Evolutionary conservation across 2,888 invertebrate species (phyloP), one percentile per base, ranked within the genome.

Genomic region (Anodontia alba): DNA sequence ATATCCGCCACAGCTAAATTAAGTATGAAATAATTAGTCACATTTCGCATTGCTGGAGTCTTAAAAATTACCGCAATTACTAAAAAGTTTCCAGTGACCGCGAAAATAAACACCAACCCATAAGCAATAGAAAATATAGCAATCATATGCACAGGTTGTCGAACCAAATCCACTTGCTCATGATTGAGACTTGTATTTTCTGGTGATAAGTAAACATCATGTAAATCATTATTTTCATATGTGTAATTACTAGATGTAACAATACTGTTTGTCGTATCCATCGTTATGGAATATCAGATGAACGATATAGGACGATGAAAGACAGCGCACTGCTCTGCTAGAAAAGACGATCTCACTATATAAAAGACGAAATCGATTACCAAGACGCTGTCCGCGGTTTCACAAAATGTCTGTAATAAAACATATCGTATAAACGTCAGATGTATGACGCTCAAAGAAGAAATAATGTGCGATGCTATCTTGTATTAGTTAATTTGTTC

Each of bases 41-140:
- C 93, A 51, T 91, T 93, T 76, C 93, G 87, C 94, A 94, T 94
- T 36, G 92, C 86, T 1, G 92, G 91, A 2, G 92, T 91, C 43
- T 92, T 88, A 36, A 89, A 84, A 17, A 94, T 93, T 7, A 94
- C 93, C 42, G 91, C 88, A n/a, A 94, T 91, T n/a, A 94, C 94
- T 72, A 94, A 89, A 51, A 89, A 86, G 78, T 94, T 94, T n/a
- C 94, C 94, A 17, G 92, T 70, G 20, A 94, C 80, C 7, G 93
- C 93, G 8, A 91, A 79, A 5, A 93, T 71, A 81, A 94, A 94
- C 3, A 94, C 91, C 26, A 91, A 46, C n/a, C 90, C 87, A 85
- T 94, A 94, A 15, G 91, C 94, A 23, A 94, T 33, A 29, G 91
- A 88, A 75, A 89, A 90, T 31, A 92, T 83, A 10, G 86, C 72